Evolutionary conservation across 2,797 vertebrate genomes (phyloP).

Genomic region (Danio choprae): DNA sequence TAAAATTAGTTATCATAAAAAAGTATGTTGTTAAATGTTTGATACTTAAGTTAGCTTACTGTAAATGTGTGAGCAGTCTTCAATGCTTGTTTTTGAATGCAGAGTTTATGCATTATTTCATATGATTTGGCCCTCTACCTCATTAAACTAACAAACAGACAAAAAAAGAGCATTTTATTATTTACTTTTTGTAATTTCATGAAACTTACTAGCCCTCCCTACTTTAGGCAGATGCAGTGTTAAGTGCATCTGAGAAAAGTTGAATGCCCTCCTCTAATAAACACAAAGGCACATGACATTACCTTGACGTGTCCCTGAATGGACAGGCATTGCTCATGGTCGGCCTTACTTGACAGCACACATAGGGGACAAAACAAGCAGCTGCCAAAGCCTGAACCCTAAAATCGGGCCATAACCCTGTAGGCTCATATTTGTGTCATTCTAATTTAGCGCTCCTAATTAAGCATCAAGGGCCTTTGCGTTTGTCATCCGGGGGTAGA

Average conservation of each 20-base stretch:
- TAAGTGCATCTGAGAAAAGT: constrained; percentile 9
- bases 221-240: constrained; percentile 6
- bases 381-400: constrained; percentile 49
- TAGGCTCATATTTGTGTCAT: constrained; percentile 62
- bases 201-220: neutral
- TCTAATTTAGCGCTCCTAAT: constrained; percentile 61
- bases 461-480: constrained; percentile 56
- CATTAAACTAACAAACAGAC: too few relatives aligned
- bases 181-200: neutral
- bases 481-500: constrained; percentile 53
- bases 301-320: constrained; percentile 40
- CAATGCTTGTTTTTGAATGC: too few relatives aligned
- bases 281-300: constrained; percentile 22
- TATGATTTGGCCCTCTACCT: too few relatives aligned
- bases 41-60: too few relatives aligned
- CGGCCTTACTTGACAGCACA: constrained; percentile 55
- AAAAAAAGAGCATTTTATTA: too few relatives aligned
- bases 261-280: constrained; percentile 15
- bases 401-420: constrained; percentile 60
- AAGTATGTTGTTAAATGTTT: too few relatives aligned
- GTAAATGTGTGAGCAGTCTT: too few relatives aligned
- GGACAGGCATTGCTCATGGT: constrained; percentile 46
- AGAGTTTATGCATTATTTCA: too few relatives aligned
- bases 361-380: constrained; percentile 40
- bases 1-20: too few relatives aligned